A percentile compares a stretch with the other conserved stretches of the same genome.
Evolutionary conservation across 2,888 invertebrate genomes (phyloP).

Genomic region (Perdita meconis): DNA sequence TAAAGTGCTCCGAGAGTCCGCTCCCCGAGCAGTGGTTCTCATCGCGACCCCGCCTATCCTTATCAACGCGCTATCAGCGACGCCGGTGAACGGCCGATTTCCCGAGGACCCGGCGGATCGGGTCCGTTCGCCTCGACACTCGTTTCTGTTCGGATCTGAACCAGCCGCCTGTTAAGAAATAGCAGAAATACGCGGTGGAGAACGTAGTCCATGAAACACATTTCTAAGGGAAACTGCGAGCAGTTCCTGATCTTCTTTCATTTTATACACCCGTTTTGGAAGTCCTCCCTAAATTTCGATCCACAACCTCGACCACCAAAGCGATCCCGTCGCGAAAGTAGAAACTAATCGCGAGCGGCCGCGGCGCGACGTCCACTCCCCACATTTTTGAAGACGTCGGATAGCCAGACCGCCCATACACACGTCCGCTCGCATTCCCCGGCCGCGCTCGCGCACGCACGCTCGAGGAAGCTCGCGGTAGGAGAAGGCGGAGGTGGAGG

Average conservation of each 20-base stretch:
- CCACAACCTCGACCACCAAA: slow-evolving; percentile 48
- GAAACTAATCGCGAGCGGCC: slow-evolving; percentile 58
- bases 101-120: background rate
- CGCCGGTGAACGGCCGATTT: slow-evolving; percentile 1
- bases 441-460: slow-evolving; percentile 35
- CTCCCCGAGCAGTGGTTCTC: slow-evolving; percentile 81
- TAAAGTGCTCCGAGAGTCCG: slow-evolving; percentile 81
- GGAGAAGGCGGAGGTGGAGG: slow-evolving; percentile 42
- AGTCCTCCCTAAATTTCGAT: background rate
- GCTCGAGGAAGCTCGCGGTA: slow-evolving; percentile 24
- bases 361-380: slow-evolving; percentile 75
- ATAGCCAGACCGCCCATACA: slow-evolving; percentile 74
- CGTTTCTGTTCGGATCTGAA: background rate
- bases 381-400: slow-evolving; percentile 80
- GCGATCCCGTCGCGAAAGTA: slow-evolving; percentile 43
- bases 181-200: too few species aligned
- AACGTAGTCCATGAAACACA: too few species aligned
- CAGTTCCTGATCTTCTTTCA: background rate
- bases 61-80: slow-evolving; percentile 35
- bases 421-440: slow-evolving; percentile 76
- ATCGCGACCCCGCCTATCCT: slow-evolving; percentile 80
- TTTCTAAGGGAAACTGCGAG: too few species aligned
- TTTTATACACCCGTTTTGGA: background rate
- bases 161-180: too few species aligned
- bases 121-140: background rate